Conservation (phyloP, 2,888 invertebrate species). For the Stenotaenia linearis region DNA sequence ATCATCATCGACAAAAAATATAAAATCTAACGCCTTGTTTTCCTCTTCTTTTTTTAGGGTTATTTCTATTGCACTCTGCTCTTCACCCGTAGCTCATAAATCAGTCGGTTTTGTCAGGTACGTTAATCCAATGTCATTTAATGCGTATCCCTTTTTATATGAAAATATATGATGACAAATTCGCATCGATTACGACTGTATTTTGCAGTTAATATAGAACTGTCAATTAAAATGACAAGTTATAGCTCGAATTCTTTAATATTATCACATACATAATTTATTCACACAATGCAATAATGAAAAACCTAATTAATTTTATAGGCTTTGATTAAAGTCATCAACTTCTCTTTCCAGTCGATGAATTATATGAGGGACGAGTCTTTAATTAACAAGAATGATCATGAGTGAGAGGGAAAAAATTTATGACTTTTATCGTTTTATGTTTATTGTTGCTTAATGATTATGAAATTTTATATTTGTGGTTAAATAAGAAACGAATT, state of each 20-base stretch:
- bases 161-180: background rate
- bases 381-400: background rate
- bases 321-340: conserved; percentile 14
- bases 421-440: background rate
- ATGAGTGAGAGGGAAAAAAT: background rate
- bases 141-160: background rate
- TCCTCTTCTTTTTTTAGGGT: background rate
- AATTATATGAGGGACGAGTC: background rate
- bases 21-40: conserved; percentile 4
- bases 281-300: background rate
- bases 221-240: background rate
- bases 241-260: background rate
- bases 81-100: conserved; percentile 1
- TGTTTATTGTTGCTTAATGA: conserved; percentile 3
- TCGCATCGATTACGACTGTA: background rate
- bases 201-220: background rate
- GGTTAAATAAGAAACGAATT: background rate
- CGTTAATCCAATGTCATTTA: conserved; percentile 1
- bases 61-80: background rate
- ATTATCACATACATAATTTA: background rate
- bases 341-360: background rate
- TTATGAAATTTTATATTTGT: background rate
- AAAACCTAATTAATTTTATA: conserved; percentile 3
- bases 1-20: background rate
- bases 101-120: background rate